A percentile compares a stretch with the other conserved stretches of the same genome.
These are phyloP conservation scores for Candoia aspera DNA, from an alignment of 2,113 vertebrate genomes.

Conservation along the genomic window DNA sequence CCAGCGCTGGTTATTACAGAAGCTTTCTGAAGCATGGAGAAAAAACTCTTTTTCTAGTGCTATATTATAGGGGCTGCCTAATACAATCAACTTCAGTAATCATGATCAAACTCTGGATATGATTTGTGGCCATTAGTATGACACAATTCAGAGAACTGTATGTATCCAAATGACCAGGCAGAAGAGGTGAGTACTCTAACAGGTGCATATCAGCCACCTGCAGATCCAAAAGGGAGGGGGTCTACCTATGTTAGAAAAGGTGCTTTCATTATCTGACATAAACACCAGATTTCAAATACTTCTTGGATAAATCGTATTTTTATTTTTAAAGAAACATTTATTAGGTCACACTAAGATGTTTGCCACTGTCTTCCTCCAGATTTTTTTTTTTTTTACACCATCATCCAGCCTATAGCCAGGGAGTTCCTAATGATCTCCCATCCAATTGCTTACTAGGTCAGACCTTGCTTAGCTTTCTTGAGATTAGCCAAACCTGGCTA, in stretches of 20 bases:
- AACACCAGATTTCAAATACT: fast-evolving
- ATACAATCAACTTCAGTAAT: neutral
- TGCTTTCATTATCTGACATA: fast-evolving
- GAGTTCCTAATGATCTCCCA: neutral
- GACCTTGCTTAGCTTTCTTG: neutral
- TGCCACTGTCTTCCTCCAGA: neutral
- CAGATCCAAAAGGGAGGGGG: neutral
- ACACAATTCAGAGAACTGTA: slow-evolving; percentile 15
- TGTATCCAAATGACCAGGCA: neutral
- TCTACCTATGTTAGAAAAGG: neutral
- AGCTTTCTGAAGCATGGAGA: neutral
- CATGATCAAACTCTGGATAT: neutral
- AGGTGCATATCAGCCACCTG: neutral
- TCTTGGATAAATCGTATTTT: neutral
- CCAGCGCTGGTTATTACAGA: slow-evolving; percentile 11
- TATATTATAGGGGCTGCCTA: neutral
- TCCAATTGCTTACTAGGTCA: neutral
- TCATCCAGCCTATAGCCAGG: neutral
- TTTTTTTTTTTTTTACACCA: neutral
- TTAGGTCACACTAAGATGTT: neutral
- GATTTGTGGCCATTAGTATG: slow-evolving; percentile 6
- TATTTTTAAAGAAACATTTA: neutral
- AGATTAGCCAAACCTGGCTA: neutral
- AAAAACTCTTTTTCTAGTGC: slow-evolving; percentile 11
- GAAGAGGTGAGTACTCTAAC: neutral